These are phyloP conservation scores for Cecidostiba fungosa DNA, from an alignment of 2,888 invertebrate species.

Conservation along the genomic window DNA sequence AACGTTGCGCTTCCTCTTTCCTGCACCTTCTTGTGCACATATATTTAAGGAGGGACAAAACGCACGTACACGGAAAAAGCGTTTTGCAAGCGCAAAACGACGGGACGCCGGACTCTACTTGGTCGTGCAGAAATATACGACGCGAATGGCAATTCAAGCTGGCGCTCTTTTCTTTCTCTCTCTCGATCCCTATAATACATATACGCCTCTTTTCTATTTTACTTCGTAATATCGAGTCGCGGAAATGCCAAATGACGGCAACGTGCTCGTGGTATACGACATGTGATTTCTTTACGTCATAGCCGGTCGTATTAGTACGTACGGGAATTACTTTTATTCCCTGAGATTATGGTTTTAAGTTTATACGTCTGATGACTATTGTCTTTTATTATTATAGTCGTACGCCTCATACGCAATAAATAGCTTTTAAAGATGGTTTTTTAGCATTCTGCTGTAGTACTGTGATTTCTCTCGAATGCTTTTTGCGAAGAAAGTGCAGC, in stretches of 20 bases:
- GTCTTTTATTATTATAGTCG: neutral
- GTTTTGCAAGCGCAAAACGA: constrained; percentile 49
- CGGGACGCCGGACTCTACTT: neutral
- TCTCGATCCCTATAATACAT: neutral
- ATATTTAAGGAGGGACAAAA: constrained; percentile 29
- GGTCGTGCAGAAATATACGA: neutral
- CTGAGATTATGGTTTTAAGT: neutral
- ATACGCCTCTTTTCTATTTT: neutral
- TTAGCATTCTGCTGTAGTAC: neutral
- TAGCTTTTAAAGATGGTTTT: neutral
- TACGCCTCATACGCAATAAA: neutral
- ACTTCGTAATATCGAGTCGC: constrained; percentile 14
- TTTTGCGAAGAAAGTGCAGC: neutral
- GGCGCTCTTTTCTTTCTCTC: neutral
- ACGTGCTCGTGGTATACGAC: neutral
- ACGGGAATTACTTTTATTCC: neutral
- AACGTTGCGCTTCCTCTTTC: constrained; percentile 21
- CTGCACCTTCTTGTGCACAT: neutral
- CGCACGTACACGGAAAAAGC: constrained; percentile 54
- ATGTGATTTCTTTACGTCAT: constrained; percentile 20
- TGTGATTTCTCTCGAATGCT: neutral
- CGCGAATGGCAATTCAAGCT: constrained; percentile 20
- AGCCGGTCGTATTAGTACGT: neutral
- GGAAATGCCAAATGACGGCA: constrained; percentile 31
- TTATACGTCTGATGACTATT: neutral